Evolutionary conservation across 1,140 invertebrate genomes (phyloP).

Genomic region (Cydia strobilella): DNA sequence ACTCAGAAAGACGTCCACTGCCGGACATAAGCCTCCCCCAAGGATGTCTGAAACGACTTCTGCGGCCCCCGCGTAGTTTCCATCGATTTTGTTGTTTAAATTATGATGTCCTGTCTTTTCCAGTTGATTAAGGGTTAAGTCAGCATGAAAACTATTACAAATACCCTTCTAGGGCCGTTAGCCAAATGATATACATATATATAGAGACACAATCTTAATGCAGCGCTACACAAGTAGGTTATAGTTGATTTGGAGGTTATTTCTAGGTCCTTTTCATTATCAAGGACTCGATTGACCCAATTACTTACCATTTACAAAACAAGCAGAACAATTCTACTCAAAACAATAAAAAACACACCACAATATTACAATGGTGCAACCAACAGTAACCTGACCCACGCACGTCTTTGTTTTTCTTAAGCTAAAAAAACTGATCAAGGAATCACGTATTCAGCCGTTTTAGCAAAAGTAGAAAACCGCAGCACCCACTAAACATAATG

Average conservation of each 20-base stretch:
- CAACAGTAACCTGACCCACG: constrained; percentile 10
- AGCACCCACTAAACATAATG: constrained; percentile 32
- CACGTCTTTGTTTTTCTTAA: constrained; percentile 30
- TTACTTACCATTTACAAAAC: background rate
- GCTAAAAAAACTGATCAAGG: constrained; percentile 27
- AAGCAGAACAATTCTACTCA: constrained; percentile 2
- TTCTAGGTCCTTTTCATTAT: background rate
- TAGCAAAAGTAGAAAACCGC: constrained; percentile 22
- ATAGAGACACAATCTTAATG: too few species aligned
- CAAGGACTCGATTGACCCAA: background rate
- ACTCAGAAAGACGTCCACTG: too few species aligned
- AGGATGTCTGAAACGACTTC: too few species aligned
- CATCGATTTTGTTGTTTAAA: too few species aligned
- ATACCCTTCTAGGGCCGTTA: too few species aligned
- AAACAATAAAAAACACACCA: constrained; percentile 8
- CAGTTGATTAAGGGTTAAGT: too few species aligned
- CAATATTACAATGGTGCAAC: constrained; percentile 3
- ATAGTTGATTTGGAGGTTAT: background rate
- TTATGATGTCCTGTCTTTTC: too few species aligned
- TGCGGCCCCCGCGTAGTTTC: too few species aligned
- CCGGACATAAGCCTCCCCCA: too few species aligned
- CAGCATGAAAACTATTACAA: too few species aligned
- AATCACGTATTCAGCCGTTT: constrained; percentile 33
- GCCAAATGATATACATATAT: too few species aligned
- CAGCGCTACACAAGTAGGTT: too few species aligned